These are phyloP conservation scores for Margarornis squamiger DNA, from an alignment of 2,797 vertebrate genomes.

Conservation along the genomic window DNA sequence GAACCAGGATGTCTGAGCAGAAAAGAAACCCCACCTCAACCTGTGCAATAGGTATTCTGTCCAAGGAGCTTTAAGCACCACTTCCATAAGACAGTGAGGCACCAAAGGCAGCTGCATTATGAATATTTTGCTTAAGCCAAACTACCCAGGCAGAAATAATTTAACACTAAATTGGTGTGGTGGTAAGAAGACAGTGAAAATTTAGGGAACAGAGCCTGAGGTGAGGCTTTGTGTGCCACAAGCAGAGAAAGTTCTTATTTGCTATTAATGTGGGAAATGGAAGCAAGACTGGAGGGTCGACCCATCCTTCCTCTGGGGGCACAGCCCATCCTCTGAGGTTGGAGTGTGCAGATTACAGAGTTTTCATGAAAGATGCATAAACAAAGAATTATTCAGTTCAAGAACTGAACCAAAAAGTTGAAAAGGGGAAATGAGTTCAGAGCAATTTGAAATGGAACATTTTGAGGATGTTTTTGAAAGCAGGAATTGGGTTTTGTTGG, in stretches of 20 bases:
- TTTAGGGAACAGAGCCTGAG: background rate
- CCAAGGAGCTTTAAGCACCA: background rate
- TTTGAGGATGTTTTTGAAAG: constrained; percentile 17
- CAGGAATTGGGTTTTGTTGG: background rate
- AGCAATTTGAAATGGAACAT: background rate
- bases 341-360: background rate
- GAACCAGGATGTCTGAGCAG: background rate
- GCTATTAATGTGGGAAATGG: background rate
- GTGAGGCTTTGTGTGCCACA: background rate
- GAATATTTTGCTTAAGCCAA: background rate
- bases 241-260: background rate
- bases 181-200: background rate
- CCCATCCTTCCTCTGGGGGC: background rate
- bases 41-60: background rate
- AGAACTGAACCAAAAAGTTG: background rate
- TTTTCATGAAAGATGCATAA: background rate
- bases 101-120: background rate
- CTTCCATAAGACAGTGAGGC: background rate
- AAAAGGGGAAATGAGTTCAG: constrained; percentile 26
- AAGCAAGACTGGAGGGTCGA: background rate
- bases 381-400: constrained; percentile 36
- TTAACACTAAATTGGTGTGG: background rate
- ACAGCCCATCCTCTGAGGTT: background rate
- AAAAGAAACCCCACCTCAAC: background rate
- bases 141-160: background rate